Percentiles rank a stretch among this genome's conserved stretches.
Conservation (phyloP, 2,797 vertebrate genomes). For the Gymnothorax javanicus region DNA sequence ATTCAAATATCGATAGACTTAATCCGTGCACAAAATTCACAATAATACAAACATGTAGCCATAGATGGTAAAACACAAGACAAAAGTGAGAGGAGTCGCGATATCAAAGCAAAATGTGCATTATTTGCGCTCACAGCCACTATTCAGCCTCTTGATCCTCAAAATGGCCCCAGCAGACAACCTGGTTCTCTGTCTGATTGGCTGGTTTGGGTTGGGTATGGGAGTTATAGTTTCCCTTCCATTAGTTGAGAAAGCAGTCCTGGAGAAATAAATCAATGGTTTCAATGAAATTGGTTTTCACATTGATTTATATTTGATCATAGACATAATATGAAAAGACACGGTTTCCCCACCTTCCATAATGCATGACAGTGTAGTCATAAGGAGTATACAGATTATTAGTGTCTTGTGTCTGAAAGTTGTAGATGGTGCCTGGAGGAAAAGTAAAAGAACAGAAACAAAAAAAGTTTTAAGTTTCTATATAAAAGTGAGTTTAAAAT, state of each 20-base stretch:
- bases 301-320: neutral
- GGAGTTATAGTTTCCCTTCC: constrained; percentile 29
- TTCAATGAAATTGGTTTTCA: neutral
- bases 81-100: too few species aligned
- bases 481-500: too few species aligned
- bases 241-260: constrained; percentile 21
- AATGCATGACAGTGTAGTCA: constrained; percentile 73
- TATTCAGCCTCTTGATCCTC: constrained; percentile 40
- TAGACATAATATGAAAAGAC: neutral
- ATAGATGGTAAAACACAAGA: too few species aligned
- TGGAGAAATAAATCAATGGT: neutral
- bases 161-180: constrained; percentile 35
- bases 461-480: too few species aligned
- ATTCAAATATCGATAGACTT: too few species aligned
- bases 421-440: constrained; percentile 37
- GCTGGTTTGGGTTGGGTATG: constrained; percentile 27
- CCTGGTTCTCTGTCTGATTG: constrained; percentile 32
- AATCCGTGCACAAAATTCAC: too few species aligned
- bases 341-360: constrained; percentile 58
- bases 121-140: constrained; percentile 39
- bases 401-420: constrained; percentile 66
- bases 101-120: too few species aligned
- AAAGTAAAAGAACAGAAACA: neutral
- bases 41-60: too few species aligned
- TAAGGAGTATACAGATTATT: constrained; percentile 64